Percentiles rank a stretch among this genome's conserved stretches.
These are phyloP conservation scores for Cacoxenus indagator DNA, from an alignment of 2,888 invertebrate genomes.

Conservation along the genomic window DNA sequence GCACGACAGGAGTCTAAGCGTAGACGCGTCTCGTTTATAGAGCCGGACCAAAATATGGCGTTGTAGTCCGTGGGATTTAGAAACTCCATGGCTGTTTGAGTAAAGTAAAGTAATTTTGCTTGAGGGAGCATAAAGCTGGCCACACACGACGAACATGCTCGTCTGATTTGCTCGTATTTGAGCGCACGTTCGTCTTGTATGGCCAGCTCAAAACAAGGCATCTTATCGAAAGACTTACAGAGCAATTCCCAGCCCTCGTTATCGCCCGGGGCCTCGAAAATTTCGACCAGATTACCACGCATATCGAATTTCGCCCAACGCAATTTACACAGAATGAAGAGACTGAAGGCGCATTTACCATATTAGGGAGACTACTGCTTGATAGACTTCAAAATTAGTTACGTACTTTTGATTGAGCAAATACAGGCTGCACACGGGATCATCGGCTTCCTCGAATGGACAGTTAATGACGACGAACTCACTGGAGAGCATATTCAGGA, in stretches of 20 bases:
- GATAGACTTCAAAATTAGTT: neutral
- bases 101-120: neutral
- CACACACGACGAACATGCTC: too few relatives aligned
- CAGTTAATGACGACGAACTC: conserved; percentile 91
- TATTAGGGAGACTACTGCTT: neutral
- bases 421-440: conserved; percentile 75
- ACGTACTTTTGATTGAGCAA: conserved; percentile 76
- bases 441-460: conserved; percentile 78
- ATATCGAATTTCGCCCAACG: conserved; percentile 85
- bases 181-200: too few relatives aligned
- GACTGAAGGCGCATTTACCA: conserved; percentile 59
- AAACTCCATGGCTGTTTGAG: conserved; percentile 77
- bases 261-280: conserved; percentile 74
- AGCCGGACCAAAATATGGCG: conserved; percentile 86
- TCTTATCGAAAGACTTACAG: conserved; percentile 72
- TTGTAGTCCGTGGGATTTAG: conserved; percentile 78
- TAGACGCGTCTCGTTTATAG: conserved; percentile 82
- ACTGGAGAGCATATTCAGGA: conserved; percentile 93
- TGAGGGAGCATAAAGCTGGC: neutral
- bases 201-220: neutral
- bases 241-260: conserved; percentile 81
- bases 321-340: conserved; percentile 83
- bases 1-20: conserved; percentile 75
- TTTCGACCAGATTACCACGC: conserved; percentile 79
- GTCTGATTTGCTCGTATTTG: too few relatives aligned